Percentiles rank a stretch among this genome's conserved stretches.
Evolutionary conservation across 2,797 vertebrate species (phyloP).

Genomic region (Meriones psammophilus): DNA sequence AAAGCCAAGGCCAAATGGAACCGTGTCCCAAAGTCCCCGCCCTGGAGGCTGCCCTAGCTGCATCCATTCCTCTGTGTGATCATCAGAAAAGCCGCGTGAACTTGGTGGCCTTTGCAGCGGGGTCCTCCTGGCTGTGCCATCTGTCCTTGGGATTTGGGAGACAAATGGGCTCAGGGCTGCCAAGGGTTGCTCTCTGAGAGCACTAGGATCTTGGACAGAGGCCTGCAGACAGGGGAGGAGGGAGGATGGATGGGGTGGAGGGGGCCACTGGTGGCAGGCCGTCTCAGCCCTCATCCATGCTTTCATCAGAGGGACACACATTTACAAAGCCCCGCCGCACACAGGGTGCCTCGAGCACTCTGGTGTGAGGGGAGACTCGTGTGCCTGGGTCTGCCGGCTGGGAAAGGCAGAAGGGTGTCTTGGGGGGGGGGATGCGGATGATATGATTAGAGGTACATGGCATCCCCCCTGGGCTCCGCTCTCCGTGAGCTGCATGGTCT

Average conservation of each 20-base stretch:
- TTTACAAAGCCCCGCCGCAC: neutral
- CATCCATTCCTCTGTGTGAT: neutral
- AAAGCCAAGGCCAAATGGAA: slow-evolving; percentile 35
- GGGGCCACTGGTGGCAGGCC: neutral
- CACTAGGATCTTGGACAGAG: neutral
- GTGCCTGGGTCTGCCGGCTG: neutral
- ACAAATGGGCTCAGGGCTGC: slow-evolving; percentile 43
- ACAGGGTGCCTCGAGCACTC: neutral
- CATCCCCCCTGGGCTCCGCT: neutral
- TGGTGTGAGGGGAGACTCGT: neutral
- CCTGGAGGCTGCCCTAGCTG: neutral
- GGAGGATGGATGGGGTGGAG: neutral
- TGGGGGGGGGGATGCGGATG: neutral
- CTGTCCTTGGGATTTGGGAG: slow-evolving; percentile 51
- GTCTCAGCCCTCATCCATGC: neutral
- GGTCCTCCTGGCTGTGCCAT: slow-evolving; percentile 59
- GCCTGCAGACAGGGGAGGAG: neutral
- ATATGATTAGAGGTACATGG: neutral
- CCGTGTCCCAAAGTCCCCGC: neutral
- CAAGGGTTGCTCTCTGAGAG: neutral
- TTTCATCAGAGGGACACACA: neutral
- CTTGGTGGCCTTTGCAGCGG: slow-evolving; percentile 48
- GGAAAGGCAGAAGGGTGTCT: neutral
- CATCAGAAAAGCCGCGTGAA: neutral
- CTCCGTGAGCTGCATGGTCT: neutral